Conservation (phyloP, 2,113 vertebrate species). For the Poeciliopsis retropinna region DNA sequence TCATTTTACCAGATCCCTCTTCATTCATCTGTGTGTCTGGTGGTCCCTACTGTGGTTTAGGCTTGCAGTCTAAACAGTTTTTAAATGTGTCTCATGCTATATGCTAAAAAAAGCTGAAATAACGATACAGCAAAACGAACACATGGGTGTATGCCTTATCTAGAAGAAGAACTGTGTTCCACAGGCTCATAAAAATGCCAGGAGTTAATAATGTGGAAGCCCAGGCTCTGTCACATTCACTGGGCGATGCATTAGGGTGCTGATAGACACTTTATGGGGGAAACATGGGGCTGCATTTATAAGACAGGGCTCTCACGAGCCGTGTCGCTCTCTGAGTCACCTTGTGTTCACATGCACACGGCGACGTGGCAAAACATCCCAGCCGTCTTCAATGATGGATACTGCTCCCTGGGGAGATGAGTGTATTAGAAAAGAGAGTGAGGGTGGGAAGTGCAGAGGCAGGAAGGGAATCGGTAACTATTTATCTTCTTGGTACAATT, state of each 20-base stretch:
- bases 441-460: background rate
- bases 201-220: slow-evolving; percentile 72
- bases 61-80: slow-evolving; percentile 17
- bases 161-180: slow-evolving; percentile 65
- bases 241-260: slow-evolving; percentile 71
- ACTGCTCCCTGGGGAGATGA: slow-evolving; percentile 60
- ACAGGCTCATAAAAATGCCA: slow-evolving; percentile 70
- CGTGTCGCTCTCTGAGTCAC: slow-evolving; percentile 58
- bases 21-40: background rate
- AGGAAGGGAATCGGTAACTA: slow-evolving; percentile 20
- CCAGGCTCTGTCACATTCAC: slow-evolving; percentile 65
- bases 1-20: background rate
- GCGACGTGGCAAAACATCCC: slow-evolving; percentile 53
- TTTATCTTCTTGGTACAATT: slow-evolving; percentile 19
- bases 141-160: slow-evolving; percentile 64
- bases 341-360: slow-evolving; percentile 65
- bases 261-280: slow-evolving; percentile 74
- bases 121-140: slow-evolving; percentile 39
- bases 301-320: slow-evolving; percentile 44
- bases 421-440: slow-evolving; percentile 58
- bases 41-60: slow-evolving; percentile 10
- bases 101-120: slow-evolving; percentile 33
- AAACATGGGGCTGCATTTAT: slow-evolving; percentile 73
- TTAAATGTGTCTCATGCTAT: slow-evolving; percentile 13
- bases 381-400: slow-evolving; percentile 62